Evolutionary conservation across 2,888 invertebrate genomes (phyloP).

Genomic region (Euzetes globulus): DNA sequence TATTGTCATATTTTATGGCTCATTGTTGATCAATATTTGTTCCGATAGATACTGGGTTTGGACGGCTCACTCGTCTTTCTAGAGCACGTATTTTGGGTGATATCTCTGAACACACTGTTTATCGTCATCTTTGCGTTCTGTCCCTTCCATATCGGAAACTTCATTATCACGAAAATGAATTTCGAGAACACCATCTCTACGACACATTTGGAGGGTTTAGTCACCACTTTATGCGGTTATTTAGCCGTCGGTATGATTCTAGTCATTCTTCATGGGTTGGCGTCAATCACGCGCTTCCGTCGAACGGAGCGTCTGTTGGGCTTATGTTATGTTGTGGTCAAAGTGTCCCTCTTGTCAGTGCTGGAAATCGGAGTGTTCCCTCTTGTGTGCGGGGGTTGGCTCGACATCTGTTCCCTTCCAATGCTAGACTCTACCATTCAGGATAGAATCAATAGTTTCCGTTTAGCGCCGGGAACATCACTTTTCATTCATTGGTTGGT

Average conservation of each 20-base stretch:
- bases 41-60: slow-evolving; percentile 68
- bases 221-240: slow-evolving; percentile 89
- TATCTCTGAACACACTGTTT: slow-evolving; percentile 90
- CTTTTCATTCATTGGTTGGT: slow-evolving; percentile 98
- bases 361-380: slow-evolving; percentile 96
- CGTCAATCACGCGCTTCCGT: slow-evolving; percentile 68
- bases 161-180: slow-evolving; percentile 62
- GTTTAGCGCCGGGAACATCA: slow-evolving; percentile 86
- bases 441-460: slow-evolving; percentile 72
- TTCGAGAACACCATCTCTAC: slow-evolving; percentile 5
- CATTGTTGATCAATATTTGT: slow-evolving; percentile 27
- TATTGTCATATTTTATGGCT: not conserved
- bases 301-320: slow-evolving; percentile 78
- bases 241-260: slow-evolving; percentile 74
- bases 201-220: slow-evolving; percentile 81
- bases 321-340: slow-evolving; percentile 79
- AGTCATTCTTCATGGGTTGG: slow-evolving; percentile 73
- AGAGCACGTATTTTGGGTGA: slow-evolving; percentile 99
- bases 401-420: slow-evolving; percentile 86
- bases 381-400: slow-evolving; percentile 96
- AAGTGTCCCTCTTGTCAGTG: slow-evolving; percentile 80
- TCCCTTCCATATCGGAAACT: slow-evolving; percentile 88
- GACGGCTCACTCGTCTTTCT: slow-evolving; percentile 94
- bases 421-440: slow-evolving; percentile 64
- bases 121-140: slow-evolving; percentile 92